Percentiles rank a stretch among this genome's conserved stretches.
Conservation (phyloP, 2,113 vertebrate genomes). For the Gymnobelideus leadbeateri region DNA sequence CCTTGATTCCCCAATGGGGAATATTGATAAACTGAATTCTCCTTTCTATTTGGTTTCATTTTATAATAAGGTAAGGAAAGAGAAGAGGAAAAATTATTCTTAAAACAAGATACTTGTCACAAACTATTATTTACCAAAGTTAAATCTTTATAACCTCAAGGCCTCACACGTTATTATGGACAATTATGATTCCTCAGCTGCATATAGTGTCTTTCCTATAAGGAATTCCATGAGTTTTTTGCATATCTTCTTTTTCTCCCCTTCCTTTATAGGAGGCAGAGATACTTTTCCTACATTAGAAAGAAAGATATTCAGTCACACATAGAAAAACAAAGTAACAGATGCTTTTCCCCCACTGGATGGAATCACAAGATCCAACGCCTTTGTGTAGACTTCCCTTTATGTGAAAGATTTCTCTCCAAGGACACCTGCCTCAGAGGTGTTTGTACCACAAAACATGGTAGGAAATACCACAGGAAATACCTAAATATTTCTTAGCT, state of each 20-base stretch:
- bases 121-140: slow-evolving; percentile 45
- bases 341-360: neutral
- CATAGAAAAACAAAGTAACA: slow-evolving; percentile 25
- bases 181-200: slow-evolving; percentile 16
- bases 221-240: neutral
- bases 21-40: slow-evolving; percentile 80
- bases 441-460: neutral
- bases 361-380: neutral
- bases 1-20: slow-evolving; percentile 81
- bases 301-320: slow-evolving; percentile 19
- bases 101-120: slow-evolving; percentile 63
- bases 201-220: slow-evolving; percentile 5
- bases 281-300: slow-evolving; percentile 37
- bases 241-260: neutral
- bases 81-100: slow-evolving; percentile 52
- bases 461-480: no score
- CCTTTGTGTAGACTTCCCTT: neutral
- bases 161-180: slow-evolving; percentile 1
- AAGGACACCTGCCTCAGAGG: neutral
- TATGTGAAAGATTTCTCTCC: neutral
- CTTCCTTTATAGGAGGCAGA: neutral
- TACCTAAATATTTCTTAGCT: neutral
- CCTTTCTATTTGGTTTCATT: slow-evolving; percentile 76
- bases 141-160: slow-evolving; percentile 36
- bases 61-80: slow-evolving; percentile 67